A percentile compares a stretch with the other conserved stretches of the same genome.
phyloP scores from a whole-genome alignment of 2,888 invertebrate species.

The Morinoia aosen region DNA sequence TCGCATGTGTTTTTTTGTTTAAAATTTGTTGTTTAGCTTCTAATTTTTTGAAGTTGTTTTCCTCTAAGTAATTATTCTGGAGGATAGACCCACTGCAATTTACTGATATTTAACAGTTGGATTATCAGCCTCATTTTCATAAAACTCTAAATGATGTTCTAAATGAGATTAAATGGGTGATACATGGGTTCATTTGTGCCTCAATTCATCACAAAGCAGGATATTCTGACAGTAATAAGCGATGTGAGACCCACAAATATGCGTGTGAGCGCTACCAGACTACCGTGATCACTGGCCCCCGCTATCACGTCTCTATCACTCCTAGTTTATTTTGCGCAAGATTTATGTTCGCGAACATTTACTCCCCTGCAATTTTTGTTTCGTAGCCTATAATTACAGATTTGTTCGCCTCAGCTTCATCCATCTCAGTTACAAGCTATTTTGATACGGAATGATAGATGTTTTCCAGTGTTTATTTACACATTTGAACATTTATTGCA shows the following conservation, averaged over 20 bases:
- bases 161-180: background rate
- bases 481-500: background rate
- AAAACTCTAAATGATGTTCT: background rate
- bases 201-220: background rate
- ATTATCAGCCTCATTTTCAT: background rate
- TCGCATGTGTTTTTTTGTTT: background rate
- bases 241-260: background rate
- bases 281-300: background rate
- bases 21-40: background rate
- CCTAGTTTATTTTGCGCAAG: background rate
- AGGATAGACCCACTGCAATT: background rate
- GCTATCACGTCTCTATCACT: background rate
- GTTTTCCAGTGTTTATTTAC: background rate
- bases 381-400: background rate
- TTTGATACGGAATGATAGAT: background rate
- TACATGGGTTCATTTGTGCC: background rate
- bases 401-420: background rate
- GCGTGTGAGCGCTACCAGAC: background rate
- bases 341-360: background rate
- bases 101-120: background rate
- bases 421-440: background rate
- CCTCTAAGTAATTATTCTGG: background rate
- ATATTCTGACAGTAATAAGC: conserved; percentile 4
- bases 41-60: background rate
- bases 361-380: background rate